These are phyloP conservation scores for Globia sparganii DNA, from an alignment of 2,888 invertebrate species.

Conservation along the genomic window DNA sequence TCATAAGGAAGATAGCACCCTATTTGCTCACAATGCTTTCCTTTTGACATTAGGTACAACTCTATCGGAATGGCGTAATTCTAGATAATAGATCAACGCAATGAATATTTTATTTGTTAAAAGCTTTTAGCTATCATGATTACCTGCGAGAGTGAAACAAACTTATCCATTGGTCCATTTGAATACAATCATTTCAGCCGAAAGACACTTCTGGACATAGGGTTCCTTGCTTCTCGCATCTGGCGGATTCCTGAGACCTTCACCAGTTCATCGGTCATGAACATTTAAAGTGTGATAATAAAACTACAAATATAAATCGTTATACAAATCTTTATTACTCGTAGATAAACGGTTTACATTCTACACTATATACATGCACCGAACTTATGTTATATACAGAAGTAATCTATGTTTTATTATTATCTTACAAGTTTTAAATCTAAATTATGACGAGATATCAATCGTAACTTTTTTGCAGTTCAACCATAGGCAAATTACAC, in stretches of 20 bases:
- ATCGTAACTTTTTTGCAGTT: conserved; percentile 16
- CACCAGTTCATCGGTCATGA: neutral
- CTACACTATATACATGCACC: conserved; percentile 80
- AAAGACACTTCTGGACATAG: neutral
- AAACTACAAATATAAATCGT: conserved; percentile 52
- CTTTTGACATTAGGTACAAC: neutral
- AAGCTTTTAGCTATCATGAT: neutral
- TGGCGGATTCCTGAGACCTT: neutral
- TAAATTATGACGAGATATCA: conserved; percentile 20
- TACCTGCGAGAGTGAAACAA: neutral
- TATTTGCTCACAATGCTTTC: neutral
- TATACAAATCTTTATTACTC: conserved; percentile 80
- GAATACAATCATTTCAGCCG: neutral
- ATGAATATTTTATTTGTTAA: neutral
- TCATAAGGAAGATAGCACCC: neutral
- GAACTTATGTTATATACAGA: conserved; percentile 67
- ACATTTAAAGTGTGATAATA: neutral
- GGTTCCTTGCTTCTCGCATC: neutral
- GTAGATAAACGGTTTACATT: conserved; percentile 73
- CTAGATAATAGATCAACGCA: neutral
- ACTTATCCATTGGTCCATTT: neutral
- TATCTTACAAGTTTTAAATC: conserved; percentile 47
- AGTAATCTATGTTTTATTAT: conserved; percentile 47
- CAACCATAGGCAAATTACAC: neutral
- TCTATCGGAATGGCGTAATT: neutral